These are phyloP conservation scores for Tetragnatha montana DNA, from an alignment of 2,888 invertebrate species.

Conservation along the genomic window DNA sequence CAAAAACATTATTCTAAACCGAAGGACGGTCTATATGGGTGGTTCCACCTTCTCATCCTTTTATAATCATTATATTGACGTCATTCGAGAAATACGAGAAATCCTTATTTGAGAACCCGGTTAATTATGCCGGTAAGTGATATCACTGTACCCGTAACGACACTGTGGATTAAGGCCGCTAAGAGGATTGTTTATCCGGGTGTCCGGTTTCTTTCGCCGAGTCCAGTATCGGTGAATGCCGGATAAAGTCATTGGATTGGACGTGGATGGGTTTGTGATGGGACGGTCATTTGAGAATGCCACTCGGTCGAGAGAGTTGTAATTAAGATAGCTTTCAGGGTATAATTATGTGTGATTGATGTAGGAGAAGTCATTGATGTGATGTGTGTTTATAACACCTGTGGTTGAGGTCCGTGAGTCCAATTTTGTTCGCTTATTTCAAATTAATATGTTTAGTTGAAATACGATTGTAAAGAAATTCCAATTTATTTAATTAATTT, in stretches of 20 bases:
- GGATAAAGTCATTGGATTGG: neutral
- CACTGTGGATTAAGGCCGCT: neutral
- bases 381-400: no score
- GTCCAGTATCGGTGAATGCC: neutral
- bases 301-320: neutral
- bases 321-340: neutral
- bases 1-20: slow-evolving; percentile 20
- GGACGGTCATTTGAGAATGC: neutral
- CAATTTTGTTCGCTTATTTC: no score
- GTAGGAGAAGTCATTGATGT: no score
- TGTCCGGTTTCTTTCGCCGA: neutral
- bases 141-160: neutral
- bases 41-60: neutral
- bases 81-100: slow-evolving; percentile 24
- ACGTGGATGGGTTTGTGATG: neutral
- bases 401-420: no score
- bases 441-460: no score
- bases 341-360: no score
- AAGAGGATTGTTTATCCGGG: neutral
- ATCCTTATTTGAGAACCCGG: slow-evolving; percentile 20
- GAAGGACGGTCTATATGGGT: slow-evolving; percentile 10
- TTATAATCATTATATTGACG: slow-evolving; percentile 39
- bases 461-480: no score
- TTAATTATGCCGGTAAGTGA: neutral
- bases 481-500: no score